phyloP scores from a whole-genome alignment of 1,140 invertebrate species.

The Pomacea maculata region DNA sequence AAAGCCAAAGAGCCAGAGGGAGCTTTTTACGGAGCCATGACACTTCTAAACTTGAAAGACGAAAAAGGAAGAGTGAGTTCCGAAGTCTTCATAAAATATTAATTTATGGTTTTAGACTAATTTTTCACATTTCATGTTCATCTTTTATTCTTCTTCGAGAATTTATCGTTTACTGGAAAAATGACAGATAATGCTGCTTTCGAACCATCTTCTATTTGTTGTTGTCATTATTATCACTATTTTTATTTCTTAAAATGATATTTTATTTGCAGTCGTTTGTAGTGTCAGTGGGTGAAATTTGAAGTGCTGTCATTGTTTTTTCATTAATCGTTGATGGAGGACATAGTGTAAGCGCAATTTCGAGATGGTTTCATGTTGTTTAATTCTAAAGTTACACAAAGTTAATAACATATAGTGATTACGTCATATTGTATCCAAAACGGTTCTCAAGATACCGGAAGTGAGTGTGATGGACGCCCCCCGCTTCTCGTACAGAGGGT shows the following conservation, averaged over 20 bases:
- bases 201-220: neutral
- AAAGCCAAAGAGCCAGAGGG: conserved; percentile 30
- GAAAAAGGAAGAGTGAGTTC: conserved; percentile 23
- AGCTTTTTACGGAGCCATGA: conserved; percentile 53
- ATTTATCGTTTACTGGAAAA: neutral
- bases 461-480: conserved; percentile 44
- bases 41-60: conserved; percentile 40
- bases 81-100: neutral
- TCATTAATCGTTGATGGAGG: too few relatives aligned
- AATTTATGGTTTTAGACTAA: neutral
- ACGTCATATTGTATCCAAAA: too few relatives aligned
- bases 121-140: neutral
- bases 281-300: too few relatives aligned
- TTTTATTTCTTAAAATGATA: neutral
- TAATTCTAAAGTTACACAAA: too few relatives aligned
- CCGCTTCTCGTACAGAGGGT: conserved; percentile 54
- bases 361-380: too few relatives aligned
- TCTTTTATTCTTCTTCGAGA: neutral
- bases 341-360: too few relatives aligned
- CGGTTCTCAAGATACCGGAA: conserved; percentile 27
- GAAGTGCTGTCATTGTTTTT: too few relatives aligned
- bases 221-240: neutral
- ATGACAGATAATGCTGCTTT: neutral
- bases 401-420: too few relatives aligned
- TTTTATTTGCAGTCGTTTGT: too few relatives aligned